Evolutionary conservation across 2,888 invertebrate genomes (phyloP).

Genomic region (Pardosa pseudoannulata): DNA sequence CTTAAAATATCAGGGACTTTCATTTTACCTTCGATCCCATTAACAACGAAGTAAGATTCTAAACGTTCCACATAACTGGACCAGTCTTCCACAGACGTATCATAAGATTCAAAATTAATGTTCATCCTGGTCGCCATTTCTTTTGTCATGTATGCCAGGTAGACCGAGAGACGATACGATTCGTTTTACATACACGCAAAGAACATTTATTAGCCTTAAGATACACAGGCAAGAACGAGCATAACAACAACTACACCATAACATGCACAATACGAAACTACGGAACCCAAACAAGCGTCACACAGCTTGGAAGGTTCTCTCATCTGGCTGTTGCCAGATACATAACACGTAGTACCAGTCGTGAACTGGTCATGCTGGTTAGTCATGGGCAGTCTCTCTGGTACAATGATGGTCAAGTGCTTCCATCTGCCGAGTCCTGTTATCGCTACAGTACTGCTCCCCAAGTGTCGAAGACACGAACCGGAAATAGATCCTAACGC

Average conservation of each 20-base stretch:
- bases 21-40: constrained; percentile 38
- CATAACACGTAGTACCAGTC: no score
- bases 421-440: no score
- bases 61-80: constrained; percentile 38
- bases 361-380: no score
- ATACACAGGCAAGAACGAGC: constrained; percentile 39
- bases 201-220: constrained; percentile 31
- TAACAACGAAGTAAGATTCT: constrained; percentile 41
- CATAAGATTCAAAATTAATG: constrained; percentile 42
- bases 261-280: constrained; percentile 32
- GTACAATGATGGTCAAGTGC: no score
- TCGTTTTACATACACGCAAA: constrained; percentile 47
- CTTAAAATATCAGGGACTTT: constrained; percentile 39
- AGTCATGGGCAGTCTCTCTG: no score
- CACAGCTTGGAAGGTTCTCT: constrained; percentile 40
- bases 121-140: constrained; percentile 33
- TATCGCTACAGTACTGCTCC: no score
- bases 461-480: no score
- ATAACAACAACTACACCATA: constrained; percentile 46
- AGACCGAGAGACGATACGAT: constrained; percentile 44
- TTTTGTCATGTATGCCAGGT: constrained; percentile 44
- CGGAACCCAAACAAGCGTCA: constrained; percentile 25
- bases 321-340: constrained; percentile 43
- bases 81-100: constrained; percentile 42
- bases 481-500: no score